Evolutionary conservation across 2,113 vertebrate genomes (phyloP), one percentile per base, ranked within the genome.

Genomic region (Apaloderma vittatum): DNA sequence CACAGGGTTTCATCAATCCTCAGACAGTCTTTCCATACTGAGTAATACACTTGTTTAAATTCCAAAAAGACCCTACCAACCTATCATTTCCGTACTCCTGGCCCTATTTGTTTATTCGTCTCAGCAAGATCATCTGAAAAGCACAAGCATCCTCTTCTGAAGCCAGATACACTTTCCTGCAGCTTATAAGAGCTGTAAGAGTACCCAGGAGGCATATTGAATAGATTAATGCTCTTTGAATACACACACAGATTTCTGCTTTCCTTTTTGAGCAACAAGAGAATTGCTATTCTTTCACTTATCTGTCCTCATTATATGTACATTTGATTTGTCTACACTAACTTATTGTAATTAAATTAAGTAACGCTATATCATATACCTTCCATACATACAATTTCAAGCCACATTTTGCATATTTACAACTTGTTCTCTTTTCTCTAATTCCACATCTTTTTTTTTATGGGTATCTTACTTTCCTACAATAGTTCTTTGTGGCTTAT

Each of bases 81-180:
- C 77, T 77, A 90, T 78, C 86, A 89, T 74, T 93, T 92, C 94
- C 74, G 77, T 49, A 94, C 67, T 95, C 82, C 70, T 20, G n/a
- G 82, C 49, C 80, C 82, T 96, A 40, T 95, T 97, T 97, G 95
- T 95, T 96, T 97, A 97, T 98, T 95, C 1, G 0, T 82, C 94
- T 96, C 48, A 43, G 80, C 61, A 88, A 96, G 89, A 91, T 94
- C 29, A 27, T 68, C 96, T 96, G 95, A 96, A 97, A 97, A 98
- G 90, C 70, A 70, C 49, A 83, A 26, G 34, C 68, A 93, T 85
- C 74, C 49, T 81, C 71, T 94, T 81, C 65, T 65, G 36, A 96
- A 97, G 89, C 68, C 74, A 77, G 37, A 45, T 67, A 80, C 63
- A 68, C 40, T 94, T 95, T 52, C 58, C 94, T 59, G 75, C 89